Conservation (phyloP, 1,140 invertebrate species). For the Tetramorium alpestre region DNA sequence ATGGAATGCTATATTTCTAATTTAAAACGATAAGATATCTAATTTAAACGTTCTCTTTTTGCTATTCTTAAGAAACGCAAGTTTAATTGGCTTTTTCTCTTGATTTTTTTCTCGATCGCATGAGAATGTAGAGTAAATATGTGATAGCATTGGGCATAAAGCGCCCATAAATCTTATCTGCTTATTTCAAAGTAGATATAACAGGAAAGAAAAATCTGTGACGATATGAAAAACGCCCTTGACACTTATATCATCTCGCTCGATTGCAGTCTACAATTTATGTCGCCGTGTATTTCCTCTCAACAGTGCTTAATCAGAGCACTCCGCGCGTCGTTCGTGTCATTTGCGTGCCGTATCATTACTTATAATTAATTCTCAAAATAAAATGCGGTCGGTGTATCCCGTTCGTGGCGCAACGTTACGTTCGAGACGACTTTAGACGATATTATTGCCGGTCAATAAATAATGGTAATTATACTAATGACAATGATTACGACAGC, state of each 20-base stretch:
- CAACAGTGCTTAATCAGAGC: constrained; percentile 60
- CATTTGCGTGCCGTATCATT: constrained; percentile 70
- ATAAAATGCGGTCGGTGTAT: constrained; percentile 40
- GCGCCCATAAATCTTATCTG: constrained; percentile 9
- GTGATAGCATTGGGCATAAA: background rate
- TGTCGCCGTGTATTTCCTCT: constrained; percentile 51
- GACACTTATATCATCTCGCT: constrained; percentile 28
- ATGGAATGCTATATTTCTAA: constrained; percentile 3
- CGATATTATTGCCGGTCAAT: constrained; percentile 52
- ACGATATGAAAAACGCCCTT: constrained; percentile 37
- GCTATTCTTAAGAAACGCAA: background rate
- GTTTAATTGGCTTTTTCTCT: constrained; percentile 3
- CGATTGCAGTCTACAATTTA: constrained; percentile 35
- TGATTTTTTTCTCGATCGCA: background rate
- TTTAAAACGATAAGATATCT: constrained; percentile 17
- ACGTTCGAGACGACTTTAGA: constrained; percentile 30
- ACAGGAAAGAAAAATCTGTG: constrained; percentile 5
- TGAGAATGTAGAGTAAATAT: background rate
- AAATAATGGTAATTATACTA: constrained; percentile 61
- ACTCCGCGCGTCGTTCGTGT: constrained; percentile 59
- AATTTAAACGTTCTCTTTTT: background rate
- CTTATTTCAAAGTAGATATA: constrained; percentile 11
- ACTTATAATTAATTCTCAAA: constrained; percentile 68
- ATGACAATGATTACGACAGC: constrained; percentile 52
- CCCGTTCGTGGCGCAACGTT: constrained; percentile 20